Evolutionary conservation across 2,888 invertebrate species (phyloP).

Genomic region (Colletes collaris): DNA sequence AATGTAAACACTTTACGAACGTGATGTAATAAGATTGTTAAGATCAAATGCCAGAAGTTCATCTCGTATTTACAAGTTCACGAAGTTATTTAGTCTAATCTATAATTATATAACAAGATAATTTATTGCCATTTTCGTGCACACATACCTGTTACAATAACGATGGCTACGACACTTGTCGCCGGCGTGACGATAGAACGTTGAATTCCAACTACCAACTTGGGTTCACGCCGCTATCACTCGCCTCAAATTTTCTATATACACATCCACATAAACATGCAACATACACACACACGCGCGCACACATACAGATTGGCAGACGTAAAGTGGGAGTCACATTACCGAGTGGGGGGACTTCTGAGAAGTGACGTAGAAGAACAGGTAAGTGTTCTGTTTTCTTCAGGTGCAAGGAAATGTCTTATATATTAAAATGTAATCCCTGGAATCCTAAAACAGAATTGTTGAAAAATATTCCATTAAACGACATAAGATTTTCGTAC

Average conservation of each 20-base stretch:
- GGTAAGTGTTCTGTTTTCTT: too few relatives aligned
- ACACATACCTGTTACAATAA: slow-evolving; percentile 45
- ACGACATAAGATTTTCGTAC: too few relatives aligned
- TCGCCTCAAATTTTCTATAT: slow-evolving; percentile 14
- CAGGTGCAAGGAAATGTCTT: too few relatives aligned
- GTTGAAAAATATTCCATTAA: too few relatives aligned
- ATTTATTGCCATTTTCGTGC: neutral
- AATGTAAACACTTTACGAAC: slow-evolving; percentile 1
- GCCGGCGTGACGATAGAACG: neutral
- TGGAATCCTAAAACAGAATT: too few relatives aligned
- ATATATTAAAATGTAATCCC: too few relatives aligned
- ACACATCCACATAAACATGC: neutral
- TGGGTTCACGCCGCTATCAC: neutral
- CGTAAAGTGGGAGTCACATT: slow-evolving; percentile 31
- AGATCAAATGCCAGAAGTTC: too few relatives aligned
- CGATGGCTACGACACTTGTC: neutral
- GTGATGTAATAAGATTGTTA: too few relatives aligned
- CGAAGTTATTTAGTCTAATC: too few relatives aligned
- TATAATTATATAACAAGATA: neutral
- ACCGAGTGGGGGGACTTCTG: slow-evolving; percentile 16
- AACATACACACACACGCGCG: neutral
- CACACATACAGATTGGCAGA: neutral
- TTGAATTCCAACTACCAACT: slow-evolving; percentile 11
- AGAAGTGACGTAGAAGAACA: neutral
- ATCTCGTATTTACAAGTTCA: too few relatives aligned